phyloP scores from a whole-genome alignment of 2,113 vertebrate species.

The Tyrannus savana region DNA sequence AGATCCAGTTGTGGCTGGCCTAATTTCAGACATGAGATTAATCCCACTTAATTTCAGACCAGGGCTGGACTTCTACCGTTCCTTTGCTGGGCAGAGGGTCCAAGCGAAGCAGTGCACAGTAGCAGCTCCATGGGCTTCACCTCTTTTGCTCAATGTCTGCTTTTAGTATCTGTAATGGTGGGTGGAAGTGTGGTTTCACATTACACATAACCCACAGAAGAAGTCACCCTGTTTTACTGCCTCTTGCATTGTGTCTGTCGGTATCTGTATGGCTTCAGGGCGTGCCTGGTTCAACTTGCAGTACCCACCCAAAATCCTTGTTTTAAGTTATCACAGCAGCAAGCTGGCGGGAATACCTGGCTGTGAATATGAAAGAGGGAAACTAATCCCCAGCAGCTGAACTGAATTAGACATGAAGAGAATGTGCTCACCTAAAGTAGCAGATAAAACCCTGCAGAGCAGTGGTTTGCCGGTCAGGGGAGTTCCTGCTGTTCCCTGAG shows the following conservation, averaged over 20 bases:
- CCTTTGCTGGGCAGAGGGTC: neutral
- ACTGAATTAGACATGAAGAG: neutral
- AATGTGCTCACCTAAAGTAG: neutral
- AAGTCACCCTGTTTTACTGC: neutral
- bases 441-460: neutral
- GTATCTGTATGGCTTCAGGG: neutral
- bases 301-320: neutral
- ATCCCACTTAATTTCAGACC: neutral
- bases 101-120: fast-evolving
- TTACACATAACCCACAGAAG: neutral
- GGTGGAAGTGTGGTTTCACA: neutral
- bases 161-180: neutral
- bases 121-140: neutral
- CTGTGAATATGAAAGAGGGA: neutral
- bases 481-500: neutral
- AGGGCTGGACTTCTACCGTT: neutral
- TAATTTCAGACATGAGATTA: no score
- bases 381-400: neutral
- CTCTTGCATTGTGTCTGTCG: neutral
- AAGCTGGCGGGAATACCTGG: neutral
- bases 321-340: neutral
- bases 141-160: neutral
- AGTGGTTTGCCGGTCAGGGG: neutral
- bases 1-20: neutral
- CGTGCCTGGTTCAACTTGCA: neutral